Conservation (phyloP, 2,888 invertebrate genomes). For the Palloptera scutellata region DNA sequence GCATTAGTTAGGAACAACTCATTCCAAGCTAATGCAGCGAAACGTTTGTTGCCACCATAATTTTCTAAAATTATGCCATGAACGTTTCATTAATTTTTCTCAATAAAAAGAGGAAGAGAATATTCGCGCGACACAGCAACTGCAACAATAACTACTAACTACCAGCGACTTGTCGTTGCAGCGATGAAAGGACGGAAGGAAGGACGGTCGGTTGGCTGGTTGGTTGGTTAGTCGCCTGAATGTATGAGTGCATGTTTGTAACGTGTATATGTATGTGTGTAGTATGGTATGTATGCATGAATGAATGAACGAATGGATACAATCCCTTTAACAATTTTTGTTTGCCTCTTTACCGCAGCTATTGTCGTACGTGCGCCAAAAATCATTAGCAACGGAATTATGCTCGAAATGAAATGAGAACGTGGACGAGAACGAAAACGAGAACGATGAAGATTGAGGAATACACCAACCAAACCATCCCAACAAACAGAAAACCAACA, state of each 20-base stretch:
- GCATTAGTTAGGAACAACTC: too few relatives aligned
- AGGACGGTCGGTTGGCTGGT: slow-evolving; percentile 22
- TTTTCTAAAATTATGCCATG: slow-evolving; percentile 43
- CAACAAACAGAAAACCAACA: neutral
- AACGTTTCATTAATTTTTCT: slow-evolving; percentile 46
- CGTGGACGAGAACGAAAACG: neutral
- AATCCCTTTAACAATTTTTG: too few relatives aligned
- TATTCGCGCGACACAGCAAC: neutral
- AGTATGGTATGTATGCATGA: neutral
- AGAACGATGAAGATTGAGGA: neutral
- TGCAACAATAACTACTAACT: neutral
- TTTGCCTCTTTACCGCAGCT: too few relatives aligned
- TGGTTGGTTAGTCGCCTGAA: slow-evolving; percentile 12
- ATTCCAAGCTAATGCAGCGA: neutral
- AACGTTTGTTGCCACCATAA: slow-evolving; percentile 34
- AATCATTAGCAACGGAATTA: slow-evolving; percentile 61
- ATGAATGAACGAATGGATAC: neutral
- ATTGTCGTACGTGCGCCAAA: slow-evolving; percentile 55
- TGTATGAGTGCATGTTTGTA: neutral
- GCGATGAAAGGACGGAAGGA: slow-evolving; percentile 12
- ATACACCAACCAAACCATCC: neutral
- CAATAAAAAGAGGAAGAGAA: slow-evolving; percentile 36
- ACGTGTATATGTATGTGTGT: neutral
- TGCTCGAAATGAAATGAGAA: slow-evolving; percentile 51
- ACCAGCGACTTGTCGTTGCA: neutral